Evolutionary conservation across 1,140 invertebrate genomes (phyloP), one percentile per base, ranked within the genome.

Genomic region (Kradibia gibbosae): DNA sequence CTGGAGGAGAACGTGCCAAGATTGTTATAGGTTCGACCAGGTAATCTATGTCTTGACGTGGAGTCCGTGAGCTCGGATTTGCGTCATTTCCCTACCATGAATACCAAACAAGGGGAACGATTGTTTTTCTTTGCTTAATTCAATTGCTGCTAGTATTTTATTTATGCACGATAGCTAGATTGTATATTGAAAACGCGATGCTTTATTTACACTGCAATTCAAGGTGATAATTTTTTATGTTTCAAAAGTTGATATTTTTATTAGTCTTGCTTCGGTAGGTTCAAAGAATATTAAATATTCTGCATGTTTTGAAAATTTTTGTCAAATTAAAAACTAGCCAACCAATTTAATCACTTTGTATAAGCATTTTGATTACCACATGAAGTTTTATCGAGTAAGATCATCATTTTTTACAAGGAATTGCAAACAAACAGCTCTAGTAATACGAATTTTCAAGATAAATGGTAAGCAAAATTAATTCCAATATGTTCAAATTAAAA

Each of bases 391-490:
- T n/a, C n/a, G n/a, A n/a, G n/a, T n/a, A n/a, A n/a, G n/a, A n/a
- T n/a, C n/a, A n/a, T n/a, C n/a, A n/a, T n/a, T n/a, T n/a, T n/a
- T n/a, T n/a, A n/a, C n/a, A n/a, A n/a, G n/a, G n/a, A n/a, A n/a
- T n/a, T n/a, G n/a, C n/a, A n/a, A n/a, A n/a, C n/a, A n/a, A n/a
- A n/a, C n/a, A n/a, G n/a, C n/a, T n/a, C n/a, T n/a, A n/a, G 50
- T 22, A 20, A 20, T 53, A 17, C 50, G 50, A 11, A 53, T 53
- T n/a, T n/a, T n/a, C n/a, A n/a, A n/a, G n/a, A n/a, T n/a, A n/a
- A n/a, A n/a, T n/a, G n/a, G 25, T 60, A 28, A 5, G 28, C 2
- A 0, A 57, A 15, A 71, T 70, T 67, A 78, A 74, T 74, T 74
- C 74, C 57, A 42, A 60, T 65, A 39, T 57, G 36, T 67, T 10